Conservation (phyloP, 2,888 invertebrate genomes). For the Idaea dimidiata region DNA sequence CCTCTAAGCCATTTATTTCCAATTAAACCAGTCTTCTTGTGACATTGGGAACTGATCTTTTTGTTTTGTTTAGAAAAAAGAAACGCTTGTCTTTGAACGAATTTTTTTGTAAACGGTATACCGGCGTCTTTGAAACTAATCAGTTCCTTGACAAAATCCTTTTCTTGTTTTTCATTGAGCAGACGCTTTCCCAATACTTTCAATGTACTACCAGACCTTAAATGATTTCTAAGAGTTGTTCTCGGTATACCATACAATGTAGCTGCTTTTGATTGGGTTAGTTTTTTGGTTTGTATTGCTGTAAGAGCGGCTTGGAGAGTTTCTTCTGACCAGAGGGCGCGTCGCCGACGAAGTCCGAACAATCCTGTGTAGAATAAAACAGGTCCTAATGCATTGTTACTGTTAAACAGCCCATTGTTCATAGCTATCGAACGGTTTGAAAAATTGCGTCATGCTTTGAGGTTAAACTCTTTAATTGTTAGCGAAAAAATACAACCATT, state of each 20-base stretch:
- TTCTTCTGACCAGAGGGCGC: not conserved
- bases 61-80: not conserved
- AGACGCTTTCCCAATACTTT: not conserved
- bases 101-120: not conserved
- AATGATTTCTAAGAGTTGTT: not conserved
- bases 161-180: not conserved
- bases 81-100: not conserved
- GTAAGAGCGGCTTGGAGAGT: not conserved
- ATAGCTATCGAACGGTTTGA: no score
- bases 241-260: not conserved
- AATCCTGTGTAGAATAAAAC: not conserved
- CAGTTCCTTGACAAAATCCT: not conserved
- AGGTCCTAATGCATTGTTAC: no score
- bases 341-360: not conserved
- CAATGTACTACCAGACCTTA: not conserved
- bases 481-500: no score
- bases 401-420: no score
- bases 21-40: not conserved
- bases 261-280: not conserved
- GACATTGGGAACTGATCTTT: not conserved
- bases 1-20: not conserved
- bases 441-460: no score
- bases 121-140: not conserved
- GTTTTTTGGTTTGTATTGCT: not conserved
- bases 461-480: no score